These are phyloP conservation scores for Megaleporinus macrocephalus DNA, from an alignment of 2,113 vertebrate species.

Conservation along the genomic window DNA sequence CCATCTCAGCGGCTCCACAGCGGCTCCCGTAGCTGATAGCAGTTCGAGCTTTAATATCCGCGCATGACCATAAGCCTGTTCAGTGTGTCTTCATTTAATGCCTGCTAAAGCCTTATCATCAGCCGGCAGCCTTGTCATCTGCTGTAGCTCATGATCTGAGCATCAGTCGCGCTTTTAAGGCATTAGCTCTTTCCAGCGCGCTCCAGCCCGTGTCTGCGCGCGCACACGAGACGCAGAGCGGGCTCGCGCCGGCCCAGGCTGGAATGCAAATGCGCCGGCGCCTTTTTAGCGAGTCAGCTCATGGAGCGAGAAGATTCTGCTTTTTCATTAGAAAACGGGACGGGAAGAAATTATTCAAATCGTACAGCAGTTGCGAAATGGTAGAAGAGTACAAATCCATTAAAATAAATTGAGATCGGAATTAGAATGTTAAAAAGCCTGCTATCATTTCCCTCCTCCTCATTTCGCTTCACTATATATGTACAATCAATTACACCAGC, in stretches of 20 bases:
- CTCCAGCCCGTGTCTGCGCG: neutral
- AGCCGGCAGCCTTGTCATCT: constrained; percentile 39
- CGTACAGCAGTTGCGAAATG: constrained; percentile 30
- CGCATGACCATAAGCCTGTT: constrained; percentile 13
- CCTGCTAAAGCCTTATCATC: constrained; percentile 38
- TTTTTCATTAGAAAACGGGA: constrained; percentile 58
- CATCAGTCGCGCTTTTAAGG: constrained; percentile 15
- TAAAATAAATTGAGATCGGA: constrained; percentile 35
- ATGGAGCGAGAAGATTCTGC: constrained; percentile 58
- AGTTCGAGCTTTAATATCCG: constrained; percentile 36
- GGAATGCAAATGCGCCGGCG: constrained; percentile 17
- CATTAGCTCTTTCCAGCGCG: neutral
- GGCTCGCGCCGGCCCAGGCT: neutral
- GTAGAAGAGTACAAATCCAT: constrained; percentile 15
- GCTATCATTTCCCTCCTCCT: neutral
- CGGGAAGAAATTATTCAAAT: constrained; percentile 65
- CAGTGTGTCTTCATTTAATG: constrained; percentile 33
- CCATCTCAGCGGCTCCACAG: constrained; percentile 1
- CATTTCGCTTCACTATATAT: neutral
- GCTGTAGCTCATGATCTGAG: constrained; percentile 29
- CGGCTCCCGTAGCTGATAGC: constrained; percentile 30
- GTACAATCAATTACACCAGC: neutral
- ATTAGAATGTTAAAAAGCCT: constrained; percentile 15
- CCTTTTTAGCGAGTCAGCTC: constrained; percentile 19
- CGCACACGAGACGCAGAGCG: neutral